Evolutionary conservation across 2,797 vertebrate species (phyloP).

Genomic region (Chaetophractus vellerosus): DNA sequence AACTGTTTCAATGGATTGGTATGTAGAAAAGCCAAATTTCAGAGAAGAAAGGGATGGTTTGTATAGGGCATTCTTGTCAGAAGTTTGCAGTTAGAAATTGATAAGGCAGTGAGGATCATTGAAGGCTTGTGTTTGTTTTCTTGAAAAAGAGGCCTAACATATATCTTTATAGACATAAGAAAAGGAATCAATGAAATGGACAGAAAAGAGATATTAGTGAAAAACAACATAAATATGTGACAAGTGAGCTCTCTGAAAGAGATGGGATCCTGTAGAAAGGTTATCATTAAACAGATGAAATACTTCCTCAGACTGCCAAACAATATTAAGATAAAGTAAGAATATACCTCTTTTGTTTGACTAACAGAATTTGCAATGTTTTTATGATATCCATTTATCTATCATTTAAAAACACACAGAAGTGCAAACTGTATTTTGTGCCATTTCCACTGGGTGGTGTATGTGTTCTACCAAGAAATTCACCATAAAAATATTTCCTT

Average conservation of each 20-base stretch:
- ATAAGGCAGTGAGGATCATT: background rate
- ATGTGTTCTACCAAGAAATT: conserved; percentile 64
- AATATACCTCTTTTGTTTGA: conserved; percentile 38
- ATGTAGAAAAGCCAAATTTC: conserved; percentile 34
- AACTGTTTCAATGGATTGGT: conserved; percentile 35
- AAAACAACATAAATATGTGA: background rate
- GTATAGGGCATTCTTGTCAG: conserved; percentile 11
- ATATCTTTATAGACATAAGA: conserved; percentile 20
- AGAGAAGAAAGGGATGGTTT: conserved; percentile 7
- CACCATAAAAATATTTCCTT: conserved; percentile 23
- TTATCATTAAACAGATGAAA: conserved; percentile 59
- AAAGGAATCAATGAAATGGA: background rate
- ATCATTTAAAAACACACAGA: conserved; percentile 50
- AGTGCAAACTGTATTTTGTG: conserved; percentile 66
- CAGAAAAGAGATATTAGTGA: conserved; percentile 36
- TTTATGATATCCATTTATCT: conserved; percentile 53
- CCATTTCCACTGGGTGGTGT: conserved; percentile 77
- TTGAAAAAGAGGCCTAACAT: background rate
- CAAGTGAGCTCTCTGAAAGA: background rate
- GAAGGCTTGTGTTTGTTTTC: conserved; percentile 12
- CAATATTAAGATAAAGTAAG: conserved; percentile 46
- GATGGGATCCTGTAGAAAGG: conserved; percentile 11
- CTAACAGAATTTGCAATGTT: conserved; percentile 50
- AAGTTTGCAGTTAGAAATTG: conserved; percentile 61
- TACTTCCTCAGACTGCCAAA: conserved; percentile 21